These are phyloP conservation scores for Noctilio leporinus DNA, from an alignment of 2,113 vertebrate species.

Conservation along the genomic window DNA sequence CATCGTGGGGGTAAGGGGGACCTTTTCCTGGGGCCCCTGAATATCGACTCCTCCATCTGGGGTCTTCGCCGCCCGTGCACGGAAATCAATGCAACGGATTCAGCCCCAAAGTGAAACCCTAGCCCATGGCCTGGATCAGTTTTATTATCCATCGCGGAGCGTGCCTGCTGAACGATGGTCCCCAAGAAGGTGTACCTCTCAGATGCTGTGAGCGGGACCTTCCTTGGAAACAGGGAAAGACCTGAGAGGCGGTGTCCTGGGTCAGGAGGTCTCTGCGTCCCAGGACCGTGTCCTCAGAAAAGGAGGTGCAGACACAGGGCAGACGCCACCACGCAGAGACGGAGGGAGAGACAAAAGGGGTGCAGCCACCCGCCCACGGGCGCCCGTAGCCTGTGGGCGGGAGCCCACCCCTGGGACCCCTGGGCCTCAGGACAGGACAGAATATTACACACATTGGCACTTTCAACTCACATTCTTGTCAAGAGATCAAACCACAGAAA, in stretches of 20 bases:
- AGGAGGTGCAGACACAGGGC: too few species aligned
- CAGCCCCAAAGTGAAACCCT: not conserved
- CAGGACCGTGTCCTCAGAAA: not conserved
- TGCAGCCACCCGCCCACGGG: fast-evolving
- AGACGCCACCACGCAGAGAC: too few species aligned
- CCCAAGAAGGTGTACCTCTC: too few species aligned
- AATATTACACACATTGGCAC: too few species aligned
- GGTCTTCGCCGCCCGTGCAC: fast-evolving
- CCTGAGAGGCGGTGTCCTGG: not conserved
- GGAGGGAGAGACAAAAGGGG: too few species aligned
- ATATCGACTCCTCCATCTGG: fast-evolving
- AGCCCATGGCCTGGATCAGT: fast-evolving
- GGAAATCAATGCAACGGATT: too few species aligned
- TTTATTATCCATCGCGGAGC: fast-evolving
- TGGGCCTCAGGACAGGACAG: too few species aligned
- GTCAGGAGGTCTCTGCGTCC: not conserved
- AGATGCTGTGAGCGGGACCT: fast-evolving
- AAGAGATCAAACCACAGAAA: not conserved
- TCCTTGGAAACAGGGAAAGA: not conserved
- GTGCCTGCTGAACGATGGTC: fast-evolving
- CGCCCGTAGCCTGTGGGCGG: not conserved
- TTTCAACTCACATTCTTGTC: not conserved
- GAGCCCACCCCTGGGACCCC: not conserved
- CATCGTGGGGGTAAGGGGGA: fast-evolving
- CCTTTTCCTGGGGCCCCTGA: not conserved